These are phyloP conservation scores for Neotragus pygmaeus DNA, from an alignment of 2,113 vertebrate species.

Conservation along the genomic window DNA sequence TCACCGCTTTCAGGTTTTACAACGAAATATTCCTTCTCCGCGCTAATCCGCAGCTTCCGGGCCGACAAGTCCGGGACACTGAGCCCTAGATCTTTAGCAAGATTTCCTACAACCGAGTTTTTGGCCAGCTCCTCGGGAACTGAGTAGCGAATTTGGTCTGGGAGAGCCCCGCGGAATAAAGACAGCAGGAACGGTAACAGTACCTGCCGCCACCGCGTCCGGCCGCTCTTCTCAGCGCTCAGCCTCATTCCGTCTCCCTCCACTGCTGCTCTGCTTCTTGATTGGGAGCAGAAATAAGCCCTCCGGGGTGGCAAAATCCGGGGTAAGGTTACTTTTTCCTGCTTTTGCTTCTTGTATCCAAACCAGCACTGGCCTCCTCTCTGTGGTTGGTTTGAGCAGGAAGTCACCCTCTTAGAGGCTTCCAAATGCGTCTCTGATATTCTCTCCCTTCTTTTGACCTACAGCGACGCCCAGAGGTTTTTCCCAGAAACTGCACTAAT, in stretches of 20 bases:
- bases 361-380: not conserved
- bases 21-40: constrained; percentile 74
- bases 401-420: constrained; percentile 21
- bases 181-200: constrained; percentile 50
- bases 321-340: not conserved
- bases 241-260: constrained; percentile 20
- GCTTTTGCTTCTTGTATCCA: not conserved
- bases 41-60: constrained; percentile 80
- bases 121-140: constrained; percentile 83
- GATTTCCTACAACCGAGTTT: constrained; percentile 82
- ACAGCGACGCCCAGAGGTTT: constrained; percentile 66
- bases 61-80: constrained; percentile 71
- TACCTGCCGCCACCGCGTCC: constrained; percentile 54
- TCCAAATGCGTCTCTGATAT: not conserved
- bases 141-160: constrained; percentile 82
- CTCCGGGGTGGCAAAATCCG: not conserved
- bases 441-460: constrained; percentile 52
- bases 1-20: constrained; percentile 75
- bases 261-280: not conserved
- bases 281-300: not conserved
- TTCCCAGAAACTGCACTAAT: constrained; percentile 2
- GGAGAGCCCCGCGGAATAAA: constrained; percentile 42
- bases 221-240: not conserved
- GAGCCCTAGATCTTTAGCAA: constrained; percentile 84
- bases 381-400: not conserved